Base-by-base conservation (phyloP, 2,888 invertebrate species). In the Hipparchia semele region DNA sequence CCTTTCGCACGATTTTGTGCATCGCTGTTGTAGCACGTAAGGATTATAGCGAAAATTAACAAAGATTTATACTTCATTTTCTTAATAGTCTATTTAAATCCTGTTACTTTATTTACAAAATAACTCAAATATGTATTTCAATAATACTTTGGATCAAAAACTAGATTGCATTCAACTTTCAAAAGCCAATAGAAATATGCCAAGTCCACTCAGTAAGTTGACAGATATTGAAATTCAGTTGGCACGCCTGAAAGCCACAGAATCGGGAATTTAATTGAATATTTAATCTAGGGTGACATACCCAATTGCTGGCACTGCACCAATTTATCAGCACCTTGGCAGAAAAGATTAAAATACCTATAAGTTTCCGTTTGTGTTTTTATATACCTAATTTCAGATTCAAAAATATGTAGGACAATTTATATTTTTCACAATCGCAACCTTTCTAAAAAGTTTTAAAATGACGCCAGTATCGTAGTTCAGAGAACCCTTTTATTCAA, bases 1-100 rank as follows among this genome's bases (percentile, higher is more conserved):
- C 91, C 88, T 89, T 90, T 92, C 2, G 83, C 76, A 2, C 91
- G 88, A 66, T 80, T 84, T 83, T 94, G 94, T 2, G 92, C 94
- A 59, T 87, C 81, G 59, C 88, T 88, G 82, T 90, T 85, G 79
- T 94, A 90, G 76, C 89, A 94, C 10, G 89, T 87, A 74, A 94
- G 79, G 10, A 92, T 78, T 77, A 88, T 82, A 71, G 89, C 82
- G 71, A 94, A 82, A 76, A 92, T 81, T 78, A 94, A 80, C 65
- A 92, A 78, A n/a, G 83, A 81, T 81, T 88, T 88, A 70, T 83
- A 84, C 78, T 90, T 90, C 93, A 94, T 94, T 84, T 80, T 90
- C 13, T n/a, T 4, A 6, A 49, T 54, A 2, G 12, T 13, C 4
- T 54, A 53, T 49, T 60, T 56, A 60, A 33, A 60, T 60, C 2